Conservation (phyloP, 2,888 invertebrate species). For the Cryptophagus acutangulus region DNA sequence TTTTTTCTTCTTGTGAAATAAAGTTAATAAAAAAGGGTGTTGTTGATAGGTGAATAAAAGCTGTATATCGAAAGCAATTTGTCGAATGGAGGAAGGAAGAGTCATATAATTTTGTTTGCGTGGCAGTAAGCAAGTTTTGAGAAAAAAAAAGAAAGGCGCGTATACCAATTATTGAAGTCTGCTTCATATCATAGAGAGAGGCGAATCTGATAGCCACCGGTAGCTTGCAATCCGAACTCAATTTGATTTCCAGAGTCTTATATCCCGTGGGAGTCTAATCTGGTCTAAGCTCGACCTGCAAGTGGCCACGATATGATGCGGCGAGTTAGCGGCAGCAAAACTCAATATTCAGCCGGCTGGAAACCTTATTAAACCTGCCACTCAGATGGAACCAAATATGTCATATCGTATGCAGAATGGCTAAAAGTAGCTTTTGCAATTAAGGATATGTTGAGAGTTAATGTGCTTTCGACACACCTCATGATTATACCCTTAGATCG, state of each 20-base stretch:
- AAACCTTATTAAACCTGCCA: constrained; percentile 50
- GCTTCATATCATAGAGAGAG: constrained; percentile 31
- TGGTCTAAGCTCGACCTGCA: constrained; percentile 48
- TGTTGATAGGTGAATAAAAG: too few relatives aligned
- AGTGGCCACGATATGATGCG: constrained; percentile 43
- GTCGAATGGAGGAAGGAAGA: too few relatives aligned
- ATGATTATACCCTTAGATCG: too few relatives aligned
- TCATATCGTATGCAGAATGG: constrained; percentile 42
- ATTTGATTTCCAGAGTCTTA: constrained; percentile 47
- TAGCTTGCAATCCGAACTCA: constrained; percentile 48
- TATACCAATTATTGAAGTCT: constrained; percentile 36
- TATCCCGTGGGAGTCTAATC: constrained; percentile 47
- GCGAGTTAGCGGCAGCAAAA: constrained; percentile 40
- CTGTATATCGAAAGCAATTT: too few relatives aligned
- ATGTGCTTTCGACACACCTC: too few relatives aligned
- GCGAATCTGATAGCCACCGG: constrained; percentile 38
- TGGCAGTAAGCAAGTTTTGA: too few relatives aligned
- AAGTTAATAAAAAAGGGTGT: too few relatives aligned
- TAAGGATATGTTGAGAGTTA: too few relatives aligned
- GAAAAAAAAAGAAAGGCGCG: too few relatives aligned
- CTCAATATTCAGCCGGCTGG: constrained; percentile 50
- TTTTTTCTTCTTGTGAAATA: too few relatives aligned
- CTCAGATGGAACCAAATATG: constrained; percentile 45
- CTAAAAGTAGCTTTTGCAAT: constrained; percentile 34
- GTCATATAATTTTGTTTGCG: too few relatives aligned